Base-by-base conservation (phyloP, 1,140 invertebrate genomes). In the Phymorhynchus buccinoides region DNA sequence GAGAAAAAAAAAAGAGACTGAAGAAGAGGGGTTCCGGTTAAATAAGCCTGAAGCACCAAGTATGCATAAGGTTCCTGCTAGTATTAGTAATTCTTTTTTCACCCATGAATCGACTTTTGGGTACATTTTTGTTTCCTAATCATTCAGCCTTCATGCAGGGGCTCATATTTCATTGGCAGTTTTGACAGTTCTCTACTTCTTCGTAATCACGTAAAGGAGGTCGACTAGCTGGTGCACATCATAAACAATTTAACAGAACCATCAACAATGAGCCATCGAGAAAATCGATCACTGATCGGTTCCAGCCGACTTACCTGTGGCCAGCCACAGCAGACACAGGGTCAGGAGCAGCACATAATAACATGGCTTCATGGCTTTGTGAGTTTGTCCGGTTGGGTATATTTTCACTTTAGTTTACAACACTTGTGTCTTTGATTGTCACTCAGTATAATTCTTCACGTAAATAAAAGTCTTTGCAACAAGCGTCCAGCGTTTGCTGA, bases 401-500 rank as follows among this genome's bases (percentile, higher is more conserved):
- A 44, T 39, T 44, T 6, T 7, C 66, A 71, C 18, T 22, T 71
- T 9, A 71, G 6, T 12, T 7, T 7, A 1, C 4, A 41, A 37
- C 16, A 18, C 16, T 32, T 39, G n/a, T n/a, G n/a, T 41, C 16
- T 16, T 27, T 1, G 75, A 18, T 78, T 44, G 6, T 42, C 37
- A n/a, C 42, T 42, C 39, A 42, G 7, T 78, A 18, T 18, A 75
- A 42, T 48, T 18, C 44, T 52, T 52, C 75, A 14, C 32, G 37
- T n/a, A n/a, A n/a, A n/a, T n/a, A n/a, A n/a, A n/a, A n/a, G n/a
- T 44, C 32, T 18, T 78, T 27, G 39, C 7, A 80, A 85, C 84
- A 80, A 85, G 84, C 84, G 84, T 30, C 84, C 84, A 80, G 84
- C 84, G 84, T 78, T 85, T 78, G 75, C 42, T 66, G 41, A n/a